Conservation (phyloP, 2,888 invertebrate genomes). For the Caenorhabditis plicata region DNA sequence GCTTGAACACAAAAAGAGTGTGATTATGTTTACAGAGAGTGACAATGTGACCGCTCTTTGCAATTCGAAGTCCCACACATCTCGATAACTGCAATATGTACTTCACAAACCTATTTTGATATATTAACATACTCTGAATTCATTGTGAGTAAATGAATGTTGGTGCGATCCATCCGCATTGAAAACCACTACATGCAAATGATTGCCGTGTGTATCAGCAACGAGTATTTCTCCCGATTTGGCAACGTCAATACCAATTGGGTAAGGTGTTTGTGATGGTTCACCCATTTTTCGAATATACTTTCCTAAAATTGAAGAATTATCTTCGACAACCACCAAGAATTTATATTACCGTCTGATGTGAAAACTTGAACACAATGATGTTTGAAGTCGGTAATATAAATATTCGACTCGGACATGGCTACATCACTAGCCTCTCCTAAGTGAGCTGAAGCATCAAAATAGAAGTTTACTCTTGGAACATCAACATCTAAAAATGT, state of each 20-base stretch:
- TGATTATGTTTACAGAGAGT: constrained; percentile 60
- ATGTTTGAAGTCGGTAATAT: constrained; percentile 59
- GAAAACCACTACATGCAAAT: constrained; percentile 58
- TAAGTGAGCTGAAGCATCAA: constrained; percentile 45
- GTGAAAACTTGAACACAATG: constrained; percentile 57
- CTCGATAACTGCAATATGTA: constrained; percentile 52
- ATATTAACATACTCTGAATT: constrained; percentile 46
- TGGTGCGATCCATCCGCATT: constrained; percentile 47
- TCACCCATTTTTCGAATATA: constrained; percentile 59
- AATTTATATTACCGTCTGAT: constrained; percentile 39
- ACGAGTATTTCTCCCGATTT: constrained; percentile 55
- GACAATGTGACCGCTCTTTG: constrained; percentile 51
- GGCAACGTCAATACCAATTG: constrained; percentile 58
- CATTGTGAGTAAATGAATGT: constrained; percentile 55
- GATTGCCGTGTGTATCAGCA: constrained; percentile 60
- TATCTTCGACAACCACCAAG: neutral
- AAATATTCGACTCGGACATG: constrained; percentile 52
- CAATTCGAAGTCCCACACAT: constrained; percentile 56
- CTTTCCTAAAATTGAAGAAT: constrained; percentile 36
- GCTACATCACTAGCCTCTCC: constrained; percentile 57
- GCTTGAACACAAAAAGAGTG: constrained; percentile 55
- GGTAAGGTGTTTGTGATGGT: constrained; percentile 57
- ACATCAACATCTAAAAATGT: constrained; percentile 31
- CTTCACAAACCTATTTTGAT: too few relatives aligned
- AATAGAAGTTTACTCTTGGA: constrained; percentile 42